Evolutionary conservation across 2,888 invertebrate genomes (phyloP).

Genomic region (Xylota segnis): DNA sequence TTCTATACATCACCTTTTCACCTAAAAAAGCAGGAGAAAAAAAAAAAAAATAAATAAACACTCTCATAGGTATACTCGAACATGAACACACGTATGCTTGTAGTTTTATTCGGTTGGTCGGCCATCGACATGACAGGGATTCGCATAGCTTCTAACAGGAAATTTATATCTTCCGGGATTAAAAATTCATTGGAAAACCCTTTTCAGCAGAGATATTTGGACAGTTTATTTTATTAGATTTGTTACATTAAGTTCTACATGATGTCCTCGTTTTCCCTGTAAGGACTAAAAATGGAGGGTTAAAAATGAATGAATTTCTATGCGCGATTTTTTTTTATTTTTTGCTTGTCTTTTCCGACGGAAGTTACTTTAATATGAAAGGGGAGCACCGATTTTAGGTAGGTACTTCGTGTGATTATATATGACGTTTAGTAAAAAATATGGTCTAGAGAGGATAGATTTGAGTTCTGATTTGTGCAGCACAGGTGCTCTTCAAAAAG

Average conservation of each 20-base stretch:
- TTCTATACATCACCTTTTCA: slow-evolving; percentile 15
- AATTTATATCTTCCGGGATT: slow-evolving; percentile 63
- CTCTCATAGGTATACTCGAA: not conserved
- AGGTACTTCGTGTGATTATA: not conserved
- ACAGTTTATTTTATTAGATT: slow-evolving; percentile 69
- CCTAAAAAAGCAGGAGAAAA: not conserved
- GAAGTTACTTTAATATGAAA: slow-evolving; percentile 35
- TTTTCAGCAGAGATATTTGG: slow-evolving; percentile 64
- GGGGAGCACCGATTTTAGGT: not conserved
- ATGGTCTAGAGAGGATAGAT: no score
- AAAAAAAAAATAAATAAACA: not conserved
- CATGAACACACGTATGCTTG: slow-evolving; percentile 28
- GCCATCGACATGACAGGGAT: slow-evolving; percentile 52
- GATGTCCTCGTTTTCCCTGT: slow-evolving; percentile 36
- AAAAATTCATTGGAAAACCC: slow-evolving; percentile 67
- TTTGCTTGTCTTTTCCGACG: slow-evolving; percentile 2
- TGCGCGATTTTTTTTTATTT: slow-evolving; percentile 12
- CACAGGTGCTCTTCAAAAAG: no score
- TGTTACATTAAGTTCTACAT: slow-evolving; percentile 58
- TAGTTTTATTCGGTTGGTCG: slow-evolving; percentile 52
- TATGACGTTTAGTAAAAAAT: no score
- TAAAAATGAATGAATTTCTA: slow-evolving; percentile 19
- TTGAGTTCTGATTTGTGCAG: no score
- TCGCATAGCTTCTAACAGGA: slow-evolving; percentile 54
- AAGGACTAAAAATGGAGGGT: slow-evolving; percentile 3